Base-by-base conservation (phyloP, 2,888 invertebrate genomes). In the Rhagonycha lutea region DNA sequence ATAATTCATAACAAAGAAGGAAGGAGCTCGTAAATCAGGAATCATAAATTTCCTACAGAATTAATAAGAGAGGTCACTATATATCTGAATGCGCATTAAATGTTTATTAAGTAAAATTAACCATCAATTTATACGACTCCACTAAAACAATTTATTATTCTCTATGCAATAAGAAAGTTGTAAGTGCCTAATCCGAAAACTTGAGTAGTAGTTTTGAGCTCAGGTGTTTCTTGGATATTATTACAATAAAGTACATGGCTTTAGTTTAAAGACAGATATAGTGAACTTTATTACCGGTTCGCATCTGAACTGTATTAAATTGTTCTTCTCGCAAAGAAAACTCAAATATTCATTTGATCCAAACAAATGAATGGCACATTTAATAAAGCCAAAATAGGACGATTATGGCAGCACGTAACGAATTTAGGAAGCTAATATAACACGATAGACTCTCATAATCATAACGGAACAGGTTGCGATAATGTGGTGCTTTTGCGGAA, bases 351-450 rank as follows among this genome's bases (percentile, higher is more conserved):
- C 47, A 47, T 47, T 47, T 47, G 47, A 47, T 47, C 47, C 47
- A 62, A 63, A 70, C 62, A 70, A 70, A 70, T 28, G 69, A 47
- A 29, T 28, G 14, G 67, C 83, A 84, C 26, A 26, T 65, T 84
- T 84, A 84, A 84, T 83, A 81, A 82, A 79, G 70, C 47, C 82
- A 83, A 18, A 65, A 24, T 26, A 24, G n/a, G 26, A 65, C 63
- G 23, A 65, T 65, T 65, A 65, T 65, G 63, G 63, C 63, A 65
- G 83, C 83, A 82, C 83, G 81, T 84, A 83, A 81, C 73, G 83
- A 83, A 84, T 84, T 84, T 84, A 83, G 80, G 82, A 78, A 81
- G 80, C 83, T 81, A 83, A 84, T 84, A 84, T 84, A 84, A 82
- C 79, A 78, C 75, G 74, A 76, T 79, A 82, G 82, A 84, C 83